Conservation (phyloP, 2,797 vertebrate species). For the Nyctibius grandis region DNA sequence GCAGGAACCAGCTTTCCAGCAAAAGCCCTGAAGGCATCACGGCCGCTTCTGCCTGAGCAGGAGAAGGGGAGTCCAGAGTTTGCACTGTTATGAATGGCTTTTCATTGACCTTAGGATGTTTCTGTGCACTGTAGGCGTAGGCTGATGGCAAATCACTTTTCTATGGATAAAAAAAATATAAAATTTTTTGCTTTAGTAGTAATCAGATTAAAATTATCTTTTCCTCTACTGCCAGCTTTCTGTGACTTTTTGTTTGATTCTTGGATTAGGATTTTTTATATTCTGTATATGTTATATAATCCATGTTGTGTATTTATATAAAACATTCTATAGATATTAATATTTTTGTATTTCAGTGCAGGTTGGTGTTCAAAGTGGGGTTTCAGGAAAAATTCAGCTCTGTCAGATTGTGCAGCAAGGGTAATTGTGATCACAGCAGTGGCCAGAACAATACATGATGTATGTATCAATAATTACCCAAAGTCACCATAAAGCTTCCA, state of each 20-base stretch:
- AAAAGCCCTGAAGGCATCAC: not conserved
- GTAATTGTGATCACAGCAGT: not conserved
- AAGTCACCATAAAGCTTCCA: not conserved
- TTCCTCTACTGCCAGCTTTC: not conserved
- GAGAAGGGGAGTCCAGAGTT: not conserved
- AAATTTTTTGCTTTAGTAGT: not conserved
- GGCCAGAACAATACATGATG: not conserved
- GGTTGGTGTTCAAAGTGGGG: not conserved
- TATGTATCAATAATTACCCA: not conserved
- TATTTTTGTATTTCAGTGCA: not conserved
- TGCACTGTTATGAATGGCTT: accelerated
- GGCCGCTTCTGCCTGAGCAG: not conserved
- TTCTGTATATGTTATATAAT: not conserved
- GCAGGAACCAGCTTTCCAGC: not conserved
- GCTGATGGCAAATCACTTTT: not conserved
- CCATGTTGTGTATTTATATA: not conserved
- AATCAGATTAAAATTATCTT: not conserved
- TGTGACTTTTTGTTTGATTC: not conserved
- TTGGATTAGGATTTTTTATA: not conserved
- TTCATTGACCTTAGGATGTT: not conserved
- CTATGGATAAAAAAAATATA: too few relatives aligned
- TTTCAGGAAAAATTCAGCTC: not conserved
- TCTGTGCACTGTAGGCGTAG: not conserved
- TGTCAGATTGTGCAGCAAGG: not conserved
- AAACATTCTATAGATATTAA: not conserved